Evolutionary conservation across 2,797 vertebrate species (phyloP), one percentile per base, ranked within the genome.

Genomic region (Ceryle rudis): DNA sequence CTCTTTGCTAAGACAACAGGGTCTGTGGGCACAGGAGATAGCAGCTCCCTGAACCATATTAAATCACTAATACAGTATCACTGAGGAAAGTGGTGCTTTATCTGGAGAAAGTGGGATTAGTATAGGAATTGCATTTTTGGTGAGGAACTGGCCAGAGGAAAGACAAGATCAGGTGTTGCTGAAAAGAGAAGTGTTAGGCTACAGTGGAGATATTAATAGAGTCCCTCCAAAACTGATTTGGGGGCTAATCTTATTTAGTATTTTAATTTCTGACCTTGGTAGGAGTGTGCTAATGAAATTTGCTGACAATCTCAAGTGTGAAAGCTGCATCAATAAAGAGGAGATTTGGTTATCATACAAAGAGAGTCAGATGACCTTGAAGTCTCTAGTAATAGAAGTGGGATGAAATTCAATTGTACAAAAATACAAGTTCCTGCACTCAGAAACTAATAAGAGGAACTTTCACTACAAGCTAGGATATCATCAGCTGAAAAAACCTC

Each of bases 261-360:
- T 95, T 95, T 95, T 95, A 84, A 94, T 96, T 93, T 95, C 55
- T 95, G 88, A 93, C 92, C 82, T 95, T 94, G 82, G 17, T 79
- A 72, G 42, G 14, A 26, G 10, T 29, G 41, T 72, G 49, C 49
- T 95, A 97, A 89, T 94, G 62, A 86, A 95, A 92, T 94, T 88
- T 94, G 62, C 90, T 95, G 85, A 77, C 75, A 73, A 47, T 75
- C 37, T 86, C 37, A 55, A 80, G 66, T 79, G 93, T 84, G 82
- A 93, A 94, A 90, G 33, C 57, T 90, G 35, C 73, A 93, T 94
- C 80, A 86, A 26, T 91, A 54, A 70, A 60, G 47, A 70, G 84
- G 35, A 74, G 11, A 62, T 93, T 89, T 81, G n/a, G 65, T 94
- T 96, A 41, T 86, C 42, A 23, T 58, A 72, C 22, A 58, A 51